Conservation (phyloP, 2,797 vertebrate genomes). For the Lacerta agilis region DNA sequence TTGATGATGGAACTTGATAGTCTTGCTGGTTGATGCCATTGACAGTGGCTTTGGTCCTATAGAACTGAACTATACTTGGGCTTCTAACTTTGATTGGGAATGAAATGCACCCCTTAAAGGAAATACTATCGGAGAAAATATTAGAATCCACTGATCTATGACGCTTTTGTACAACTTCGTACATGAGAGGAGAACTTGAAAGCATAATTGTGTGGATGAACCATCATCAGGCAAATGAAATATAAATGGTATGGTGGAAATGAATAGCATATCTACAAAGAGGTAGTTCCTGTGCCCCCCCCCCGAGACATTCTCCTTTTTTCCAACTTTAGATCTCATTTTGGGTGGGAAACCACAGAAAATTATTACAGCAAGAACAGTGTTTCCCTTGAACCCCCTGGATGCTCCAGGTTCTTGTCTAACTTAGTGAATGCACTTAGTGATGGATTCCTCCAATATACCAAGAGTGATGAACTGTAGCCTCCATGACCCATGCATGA, state of each 20-base stretch:
- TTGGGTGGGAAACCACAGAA: not conserved
- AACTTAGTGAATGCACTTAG: not conserved
- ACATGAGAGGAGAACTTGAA: not conserved
- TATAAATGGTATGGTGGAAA: not conserved
- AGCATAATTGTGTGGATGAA: not conserved
- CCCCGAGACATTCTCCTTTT: not conserved
- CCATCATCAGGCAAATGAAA: not conserved
- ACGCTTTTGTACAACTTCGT: not conserved
- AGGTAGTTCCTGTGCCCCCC: not conserved
- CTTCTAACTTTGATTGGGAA: not conserved
- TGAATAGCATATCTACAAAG: not conserved
- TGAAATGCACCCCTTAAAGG: not conserved
- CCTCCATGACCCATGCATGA: not conserved
- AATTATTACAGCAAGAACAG: slow-evolving; percentile 20
- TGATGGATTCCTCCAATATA: slow-evolving; percentile 22
- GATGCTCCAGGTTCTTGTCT: slow-evolving; percentile 26
- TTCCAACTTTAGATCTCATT: not conserved
- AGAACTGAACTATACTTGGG: not conserved
- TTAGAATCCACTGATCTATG: not conserved
- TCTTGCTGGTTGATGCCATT: not conserved
- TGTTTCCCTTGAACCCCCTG: fast-evolving
- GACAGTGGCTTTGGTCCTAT: too few species aligned
- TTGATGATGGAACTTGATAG: not conserved
- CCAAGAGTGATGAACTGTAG: slow-evolving; percentile 15
- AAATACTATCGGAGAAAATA: not conserved